Base-by-base conservation (phyloP, 2,888 invertebrate species). In the Chaetogeoica ovagalla region DNA sequence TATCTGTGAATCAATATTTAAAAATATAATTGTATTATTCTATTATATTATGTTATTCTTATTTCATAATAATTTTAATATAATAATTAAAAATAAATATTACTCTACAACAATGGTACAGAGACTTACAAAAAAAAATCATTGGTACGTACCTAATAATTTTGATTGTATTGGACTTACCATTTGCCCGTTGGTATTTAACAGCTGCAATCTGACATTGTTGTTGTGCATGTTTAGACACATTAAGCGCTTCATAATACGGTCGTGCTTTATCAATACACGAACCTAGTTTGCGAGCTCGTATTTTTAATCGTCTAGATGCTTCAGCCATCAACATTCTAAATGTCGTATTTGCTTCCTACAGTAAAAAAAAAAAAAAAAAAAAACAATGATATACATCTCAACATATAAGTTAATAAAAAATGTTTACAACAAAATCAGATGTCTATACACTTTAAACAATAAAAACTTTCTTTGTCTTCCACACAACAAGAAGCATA, bases 281-380 rank as follows among this genome's bases (percentile, higher is more conserved):
- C 81, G 90, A 90, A 48, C 96, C 96, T 76, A 95, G 87, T 85
- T 95, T 93, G 85, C 93, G 92, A 1, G 92, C 91, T 84, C 96
- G 88, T 77, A 91, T 88, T 84, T 95, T 95, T 82, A 96, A 89
- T 60, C 94, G 89, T 17, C 93, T 90, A 13, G 94, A 94, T 0
- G 94, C 94, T 86, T 96, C 95, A 85, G 92, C 93, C 82, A 95
- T 88, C 48, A 95, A 89, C 86, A 93, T 91, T 82, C 94, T 91
- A 88, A 96, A 97, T n/a, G 94, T 93, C 82, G 94, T 93, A 87
- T 96, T 93, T 6, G 96, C 95, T 88, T 96, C 96, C 96, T 97
- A 23, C 57, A 8, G 30, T 52, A 77, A 37, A 71, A 57, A 15
- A 43, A 19, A 55, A 19, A 57, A 39, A 77, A 37, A 71, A 57